Conservation (phyloP, 1,140 invertebrate genomes). For the Drosophila bocqueti region DNA sequence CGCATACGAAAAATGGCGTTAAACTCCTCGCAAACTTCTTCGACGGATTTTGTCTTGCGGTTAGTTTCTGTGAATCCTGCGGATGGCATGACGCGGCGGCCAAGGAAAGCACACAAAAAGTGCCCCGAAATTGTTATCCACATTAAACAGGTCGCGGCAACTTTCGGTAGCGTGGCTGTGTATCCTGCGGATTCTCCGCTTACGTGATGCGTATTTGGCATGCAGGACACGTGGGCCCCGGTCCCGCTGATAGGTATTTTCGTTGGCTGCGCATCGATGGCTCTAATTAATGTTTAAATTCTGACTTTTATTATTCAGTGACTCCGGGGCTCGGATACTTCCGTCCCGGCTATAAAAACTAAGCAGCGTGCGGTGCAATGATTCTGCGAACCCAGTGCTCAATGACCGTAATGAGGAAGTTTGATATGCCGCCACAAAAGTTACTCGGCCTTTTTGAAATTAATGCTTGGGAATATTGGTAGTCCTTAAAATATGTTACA, state of each 20-base stretch:
- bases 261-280: constrained; percentile 61
- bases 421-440: constrained; percentile 22
- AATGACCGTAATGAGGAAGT: constrained; percentile 9
- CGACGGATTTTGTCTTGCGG: constrained; percentile 63
- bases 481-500: neutral
- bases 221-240: constrained; percentile 47
- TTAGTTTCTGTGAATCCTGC: constrained; percentile 59
- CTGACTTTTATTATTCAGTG: constrained; percentile 68
- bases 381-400: constrained; percentile 13
- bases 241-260: constrained; percentile 52
- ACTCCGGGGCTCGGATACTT: constrained; percentile 11
- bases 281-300: constrained; percentile 80
- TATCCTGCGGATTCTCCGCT: constrained; percentile 43
- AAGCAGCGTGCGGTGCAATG: constrained; percentile 44
- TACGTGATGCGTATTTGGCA: constrained; percentile 69
- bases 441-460: neutral
- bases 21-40: constrained; percentile 62
- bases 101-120: constrained; percentile 18
- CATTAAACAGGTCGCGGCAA: constrained; percentile 54
- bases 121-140: constrained; percentile 43
- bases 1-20: constrained; percentile 69
- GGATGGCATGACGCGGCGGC: constrained; percentile 30
- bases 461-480: neutral
- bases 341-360: constrained; percentile 48
- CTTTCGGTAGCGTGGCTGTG: constrained; percentile 42